These are phyloP conservation scores for Callyntrura sp. DNA, from an alignment of 2,888 invertebrate species.

Conservation along the genomic window DNA sequence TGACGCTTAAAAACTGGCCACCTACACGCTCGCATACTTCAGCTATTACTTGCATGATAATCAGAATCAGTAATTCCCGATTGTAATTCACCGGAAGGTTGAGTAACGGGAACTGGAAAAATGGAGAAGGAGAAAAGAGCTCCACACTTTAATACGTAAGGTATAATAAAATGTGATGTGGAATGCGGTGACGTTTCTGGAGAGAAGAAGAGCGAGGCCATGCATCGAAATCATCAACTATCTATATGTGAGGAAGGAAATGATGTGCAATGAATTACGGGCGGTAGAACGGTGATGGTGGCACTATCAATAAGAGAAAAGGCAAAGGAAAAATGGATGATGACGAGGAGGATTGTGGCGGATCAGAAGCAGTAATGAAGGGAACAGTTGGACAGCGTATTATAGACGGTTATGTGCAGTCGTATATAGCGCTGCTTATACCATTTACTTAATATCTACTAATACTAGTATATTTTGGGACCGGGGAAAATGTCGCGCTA, in stretches of 20 bases:
- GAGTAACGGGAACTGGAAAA: background rate
- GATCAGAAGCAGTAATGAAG: background rate
- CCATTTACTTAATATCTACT: conserved; percentile 7
- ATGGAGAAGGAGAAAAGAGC: background rate
- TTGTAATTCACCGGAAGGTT: background rate
- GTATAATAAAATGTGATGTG: conserved; percentile 29
- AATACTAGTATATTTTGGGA: conserved; percentile 9
- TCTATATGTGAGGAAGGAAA: background rate
- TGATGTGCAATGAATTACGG: conserved; percentile 57
- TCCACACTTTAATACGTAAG: background rate
- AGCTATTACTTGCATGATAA: background rate
- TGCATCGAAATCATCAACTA: background rate
- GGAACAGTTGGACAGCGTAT: background rate
- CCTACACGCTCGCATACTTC: background rate
- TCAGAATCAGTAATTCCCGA: background rate
- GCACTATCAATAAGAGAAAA: background rate
- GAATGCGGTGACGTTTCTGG: conserved; percentile 19
- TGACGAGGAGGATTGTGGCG: background rate
- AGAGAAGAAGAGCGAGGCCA: background rate
- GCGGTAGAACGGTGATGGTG: background rate
- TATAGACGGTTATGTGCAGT: background rate
- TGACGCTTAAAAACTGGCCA: background rate
- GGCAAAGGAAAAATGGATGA: background rate
- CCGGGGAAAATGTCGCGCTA: background rate
- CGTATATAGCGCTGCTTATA: background rate